phyloP scores from a whole-genome alignment of 92 coral and sea anemone genomes.

The Chrysogorgia sp. region DNA sequence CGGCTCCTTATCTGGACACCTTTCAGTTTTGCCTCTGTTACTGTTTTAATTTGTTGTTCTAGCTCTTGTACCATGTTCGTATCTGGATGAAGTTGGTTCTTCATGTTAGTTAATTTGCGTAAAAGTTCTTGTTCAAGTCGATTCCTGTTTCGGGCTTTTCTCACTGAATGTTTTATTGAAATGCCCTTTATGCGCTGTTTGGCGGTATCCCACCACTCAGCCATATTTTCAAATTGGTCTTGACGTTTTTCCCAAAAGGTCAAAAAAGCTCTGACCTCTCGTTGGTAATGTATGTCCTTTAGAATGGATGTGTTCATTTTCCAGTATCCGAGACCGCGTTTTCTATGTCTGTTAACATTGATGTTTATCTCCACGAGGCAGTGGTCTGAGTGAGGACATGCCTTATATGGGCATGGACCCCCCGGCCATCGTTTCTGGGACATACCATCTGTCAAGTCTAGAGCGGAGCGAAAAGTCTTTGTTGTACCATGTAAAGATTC shows the following conservation, averaged over 20 bases:
- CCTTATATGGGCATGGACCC: not conserved
- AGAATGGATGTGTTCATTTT: not conserved
- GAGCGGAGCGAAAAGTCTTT: not conserved
- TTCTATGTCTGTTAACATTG: not conserved
- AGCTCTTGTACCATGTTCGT: not conserved
- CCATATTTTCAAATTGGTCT: not conserved
- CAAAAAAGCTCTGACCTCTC: constrained; percentile 10
- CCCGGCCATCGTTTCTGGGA: not conserved
- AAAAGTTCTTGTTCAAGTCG: not conserved
- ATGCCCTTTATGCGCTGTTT: constrained; percentile 13
- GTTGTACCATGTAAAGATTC: constrained; percentile 41
- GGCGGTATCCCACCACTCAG: constrained; percentile 57
- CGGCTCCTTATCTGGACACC: constrained; percentile 14
- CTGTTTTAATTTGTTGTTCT: not conserved
- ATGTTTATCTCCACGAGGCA: not conserved
- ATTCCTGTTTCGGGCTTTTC: not conserved
- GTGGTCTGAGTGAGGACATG: constrained; percentile 51
- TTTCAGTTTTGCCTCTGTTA: not conserved
- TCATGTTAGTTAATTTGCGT: not conserved
- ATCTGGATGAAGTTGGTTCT: not conserved
- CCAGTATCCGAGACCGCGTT: not conserved
- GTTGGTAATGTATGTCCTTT: not conserved
- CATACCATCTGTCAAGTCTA: constrained; percentile 31
- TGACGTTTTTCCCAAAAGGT: not conserved
- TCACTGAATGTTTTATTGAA: no score